phyloP scores from a whole-genome alignment of 2,888 invertebrate species.

The Tipula unca region DNA sequence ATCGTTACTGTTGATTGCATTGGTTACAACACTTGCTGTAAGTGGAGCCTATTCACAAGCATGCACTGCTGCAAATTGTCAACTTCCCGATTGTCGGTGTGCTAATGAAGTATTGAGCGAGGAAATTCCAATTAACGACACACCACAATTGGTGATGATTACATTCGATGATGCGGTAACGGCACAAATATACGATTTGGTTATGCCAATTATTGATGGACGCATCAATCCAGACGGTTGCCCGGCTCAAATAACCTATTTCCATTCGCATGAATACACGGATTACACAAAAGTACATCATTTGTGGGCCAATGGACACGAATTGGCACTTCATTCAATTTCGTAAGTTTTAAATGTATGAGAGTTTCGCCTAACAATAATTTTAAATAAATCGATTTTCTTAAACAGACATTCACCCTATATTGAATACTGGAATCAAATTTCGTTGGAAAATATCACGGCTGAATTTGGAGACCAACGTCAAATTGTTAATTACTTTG shows the following conservation, averaged over 20 bases:
- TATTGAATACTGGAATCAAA: conserved; percentile 44
- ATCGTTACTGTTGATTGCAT: not conserved
- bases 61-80: not conserved
- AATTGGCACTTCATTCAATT: conserved; percentile 63
- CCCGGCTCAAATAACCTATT: conserved; percentile 56
- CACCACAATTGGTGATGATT: conserved; percentile 49
- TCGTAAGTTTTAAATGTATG: conserved; percentile 29
- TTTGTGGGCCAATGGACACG: conserved; percentile 49
- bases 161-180: conserved; percentile 61
- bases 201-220: conserved; percentile 44
- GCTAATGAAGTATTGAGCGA: conserved; percentile 31
- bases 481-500: conserved; percentile 41
- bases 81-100: conserved; percentile 35
- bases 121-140: conserved; percentile 30
- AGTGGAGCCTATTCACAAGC: not conserved
- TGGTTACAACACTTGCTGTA: not conserved
- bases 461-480: conserved; percentile 54
- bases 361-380: not conserved
- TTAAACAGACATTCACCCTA: not conserved
- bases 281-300: conserved; percentile 54
- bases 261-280: conserved; percentile 63
- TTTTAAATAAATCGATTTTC: not conserved
- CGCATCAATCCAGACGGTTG: conserved; percentile 57
- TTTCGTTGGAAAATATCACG: conserved; percentile 44
- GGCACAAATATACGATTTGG: conserved; percentile 46